Base-by-base conservation (phyloP, 2,113 vertebrate genomes). In the Calonectris borealis region DNA sequence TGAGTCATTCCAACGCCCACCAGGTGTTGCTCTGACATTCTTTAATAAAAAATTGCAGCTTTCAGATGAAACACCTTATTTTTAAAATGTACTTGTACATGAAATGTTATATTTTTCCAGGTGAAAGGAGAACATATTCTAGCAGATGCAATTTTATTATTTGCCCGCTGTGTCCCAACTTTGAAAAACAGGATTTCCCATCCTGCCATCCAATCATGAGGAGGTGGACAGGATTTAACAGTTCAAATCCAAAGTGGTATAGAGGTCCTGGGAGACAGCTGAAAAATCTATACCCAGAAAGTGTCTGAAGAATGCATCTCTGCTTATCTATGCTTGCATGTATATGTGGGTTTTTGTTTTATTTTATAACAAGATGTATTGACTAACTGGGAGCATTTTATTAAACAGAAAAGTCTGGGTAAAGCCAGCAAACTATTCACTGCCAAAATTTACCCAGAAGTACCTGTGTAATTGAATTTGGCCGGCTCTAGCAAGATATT, bases 401-500 rank as follows among this genome's bases (percentile, higher is more conserved):
- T 96, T 96, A 96, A 96, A 94, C 71, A 88, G 78, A 91, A 93
- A 96, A 96, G 46, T 90, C 92, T 90, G 86, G 71, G 92, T 91
- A 93, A 95, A 95, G 79, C 76, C 24, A 96, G 87, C 72, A 97
- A 94, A 95, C 91, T 95, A 89, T 92, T 97, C 96, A 93, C 92
- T 97, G 96, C 97, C 97, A 97, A 97, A 96, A 96, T 97, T 92
- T 96, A 96, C 96, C 96, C 95, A 97, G 96, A 96, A 95, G 94
- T 97, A 96, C 93, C 89, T 93, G 77, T 93, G 85, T 98, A 97
- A 98, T 98, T 98, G 93, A 98, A 96, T 97, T 97, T 96, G 93
- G 92, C 88, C 11, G 15, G 69, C 92, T 94, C 85, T 94, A 96
- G 95, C 94, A 95, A 95, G 93, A 96, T 94, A 97, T 98, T 97